Evolutionary conservation across 2,888 invertebrate species (phyloP), one percentile per base, ranked within the genome.

Genomic region (Eristalis arbustorum): DNA sequence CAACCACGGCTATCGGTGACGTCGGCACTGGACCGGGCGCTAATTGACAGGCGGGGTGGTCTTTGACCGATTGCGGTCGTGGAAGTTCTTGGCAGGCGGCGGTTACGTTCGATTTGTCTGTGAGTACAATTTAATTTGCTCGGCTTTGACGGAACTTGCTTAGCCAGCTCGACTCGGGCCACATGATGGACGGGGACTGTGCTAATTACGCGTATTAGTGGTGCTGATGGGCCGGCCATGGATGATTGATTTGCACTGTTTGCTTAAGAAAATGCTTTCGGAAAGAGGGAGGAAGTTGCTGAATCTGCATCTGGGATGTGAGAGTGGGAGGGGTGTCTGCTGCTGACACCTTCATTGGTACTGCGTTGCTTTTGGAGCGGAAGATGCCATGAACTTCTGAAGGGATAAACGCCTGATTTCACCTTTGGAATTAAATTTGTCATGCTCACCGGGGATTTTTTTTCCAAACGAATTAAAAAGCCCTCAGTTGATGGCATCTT

Each of bases 181-280:
- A 76, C 8, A 66, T 72, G 71, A 67, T 49, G 22, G 64, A 18
- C 49, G 25, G 34, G 18, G 34, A 23, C 77, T 78, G 49, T 59
- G 40, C 62, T 72, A 56, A 80, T 84, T 84, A 57, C 25, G 69
- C 63, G 42, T 72, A 81, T 84, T 84, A 84, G 84, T 76, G 75
- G 84, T 80, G 71, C 62, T 62, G 77, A 75, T 59, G 66, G 61
- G 0, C 49, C 59, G 13, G 22, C 34, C 6, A 49, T 34, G 59
- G 61, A 68, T 68, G 75, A 76, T 76, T 62, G 68, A 68, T 68
- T 67, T 49, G 67, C 3, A n/a, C n/a, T 18, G 11, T 31, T 49
- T 67, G 28, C 14, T 28, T n/a, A 28, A 28, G 64, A 40, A 37
- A 37, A 37, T 37, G 37, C 10, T 37, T n/a, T 37, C 13, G 37